Conservation (phyloP, 2,797 vertebrate genomes). For the Tenualosa thibaudeaui region DNA sequence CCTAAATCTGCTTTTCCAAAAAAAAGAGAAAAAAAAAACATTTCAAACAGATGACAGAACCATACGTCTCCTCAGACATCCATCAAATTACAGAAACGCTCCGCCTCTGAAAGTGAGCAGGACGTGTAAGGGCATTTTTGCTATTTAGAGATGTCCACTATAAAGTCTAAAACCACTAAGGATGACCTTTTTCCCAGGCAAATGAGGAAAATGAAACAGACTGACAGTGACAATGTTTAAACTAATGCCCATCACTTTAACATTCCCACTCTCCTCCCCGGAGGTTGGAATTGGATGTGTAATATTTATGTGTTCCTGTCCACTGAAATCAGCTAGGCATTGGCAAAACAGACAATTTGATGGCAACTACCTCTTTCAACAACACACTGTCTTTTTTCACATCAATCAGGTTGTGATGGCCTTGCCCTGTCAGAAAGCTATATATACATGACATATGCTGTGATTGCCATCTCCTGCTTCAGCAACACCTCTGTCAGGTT, state of each 20-base stretch:
- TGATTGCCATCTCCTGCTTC: conserved; percentile 40
- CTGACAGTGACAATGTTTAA: neutral
- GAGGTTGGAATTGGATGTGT: neutral
- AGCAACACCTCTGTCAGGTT: conserved; percentile 46
- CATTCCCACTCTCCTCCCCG: neutral
- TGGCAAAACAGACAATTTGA: neutral
- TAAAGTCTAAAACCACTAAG: neutral
- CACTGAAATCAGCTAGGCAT: neutral
- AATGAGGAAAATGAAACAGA: neutral
- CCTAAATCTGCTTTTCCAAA: neutral
- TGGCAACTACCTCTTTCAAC: neutral
- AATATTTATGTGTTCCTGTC: conserved; percentile 4
- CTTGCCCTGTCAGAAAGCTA: conserved; percentile 38
- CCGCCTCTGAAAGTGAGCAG: neutral
- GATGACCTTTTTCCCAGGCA: neutral
- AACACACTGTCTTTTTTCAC: neutral
- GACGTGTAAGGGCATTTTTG: neutral
- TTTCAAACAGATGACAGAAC: conserved; percentile 39
- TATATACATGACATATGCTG: conserved; percentile 46
- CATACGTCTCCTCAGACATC: conserved; percentile 11
- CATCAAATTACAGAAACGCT: conserved; percentile 22
- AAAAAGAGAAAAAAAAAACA: conserved; percentile 30
- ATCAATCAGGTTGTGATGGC: conserved; percentile 39
- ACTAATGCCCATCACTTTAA: neutral
- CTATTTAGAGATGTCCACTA: conserved; percentile 1